phyloP scores from a whole-genome alignment of 2,113 vertebrate species.

The Salvelinus sp. region DNA sequence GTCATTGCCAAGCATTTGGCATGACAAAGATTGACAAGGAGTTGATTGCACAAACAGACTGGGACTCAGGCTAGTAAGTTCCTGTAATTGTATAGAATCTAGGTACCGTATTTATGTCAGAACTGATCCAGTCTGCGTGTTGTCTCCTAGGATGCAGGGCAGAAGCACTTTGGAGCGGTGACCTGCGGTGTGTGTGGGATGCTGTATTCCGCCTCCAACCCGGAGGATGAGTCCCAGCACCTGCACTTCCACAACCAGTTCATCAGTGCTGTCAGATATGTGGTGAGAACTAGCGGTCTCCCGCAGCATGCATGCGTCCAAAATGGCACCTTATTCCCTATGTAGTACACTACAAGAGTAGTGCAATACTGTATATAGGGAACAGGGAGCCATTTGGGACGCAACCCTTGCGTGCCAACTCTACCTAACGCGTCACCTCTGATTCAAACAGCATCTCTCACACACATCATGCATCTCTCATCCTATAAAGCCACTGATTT shows the following conservation, averaged over 20 bases:
- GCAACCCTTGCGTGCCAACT: neutral
- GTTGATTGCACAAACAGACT: too few relatives aligned
- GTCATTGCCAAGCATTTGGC: too few relatives aligned
- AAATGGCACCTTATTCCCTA: too few relatives aligned
- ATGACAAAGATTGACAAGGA: too few relatives aligned
- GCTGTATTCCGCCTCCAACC: conserved; percentile 93
- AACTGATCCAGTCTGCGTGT: neutral
- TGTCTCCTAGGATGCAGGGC: conserved; percentile 83
- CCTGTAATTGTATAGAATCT: too few relatives aligned
- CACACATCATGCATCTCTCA: neutral
- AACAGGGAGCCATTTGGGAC: too few relatives aligned
- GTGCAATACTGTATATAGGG: too few relatives aligned
- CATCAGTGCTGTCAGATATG: conserved; percentile 96
- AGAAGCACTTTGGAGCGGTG: conserved; percentile 93
- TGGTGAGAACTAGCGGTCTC: conserved; percentile 79
- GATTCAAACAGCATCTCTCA: neutral
- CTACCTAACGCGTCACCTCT: neutral
- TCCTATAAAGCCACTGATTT: neutral
- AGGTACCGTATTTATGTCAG: neutral
- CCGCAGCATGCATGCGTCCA: neutral
- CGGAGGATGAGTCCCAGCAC: conserved; percentile 96
- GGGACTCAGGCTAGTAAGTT: too few relatives aligned
- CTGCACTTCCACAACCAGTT: conserved; percentile 98
- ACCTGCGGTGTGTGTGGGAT: conserved; percentile 95
- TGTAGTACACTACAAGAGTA: too few relatives aligned